Base-by-base conservation (phyloP, 2,888 invertebrate species). In the Cheilosia pagana region DNA sequence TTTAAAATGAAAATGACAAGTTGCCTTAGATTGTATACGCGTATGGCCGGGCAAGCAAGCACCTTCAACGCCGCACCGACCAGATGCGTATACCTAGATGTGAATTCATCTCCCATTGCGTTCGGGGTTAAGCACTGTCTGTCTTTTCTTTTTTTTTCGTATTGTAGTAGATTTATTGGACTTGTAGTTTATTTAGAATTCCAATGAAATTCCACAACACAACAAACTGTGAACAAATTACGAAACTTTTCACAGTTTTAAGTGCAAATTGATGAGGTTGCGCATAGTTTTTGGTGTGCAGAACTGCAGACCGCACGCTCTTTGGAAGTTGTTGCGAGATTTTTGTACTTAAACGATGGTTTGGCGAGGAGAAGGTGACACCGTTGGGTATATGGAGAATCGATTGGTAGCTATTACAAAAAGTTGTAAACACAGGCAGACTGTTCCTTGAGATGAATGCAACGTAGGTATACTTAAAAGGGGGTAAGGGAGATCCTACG, bases 1-100 rank as follows among this genome's bases (percentile, higher is more conserved):
- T 74, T 83, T 67, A 63, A 78, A 74, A 74, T 63, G 79, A 83
- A 83, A 83, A 83, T 79, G 83, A 83, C 83, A 83, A 83, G 83
- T 83, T 83, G 70, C 68, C 78, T 45, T 62, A 77, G 77, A 83
- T 53, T 63, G 63, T 43, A 28, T n/a, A n/a, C n/a, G n/a, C 60
- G 28, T 62, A 53, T n/a, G 16, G 21, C 23, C 28, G 7, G 12
- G 23, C 23, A 4, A 8, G 14, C 48, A 16, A 21, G 63, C n/a
- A 67, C 63, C 52, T 60, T 60, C 62, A 41, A 50, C 31, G 41
- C 63, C 41, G n/a, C n/a, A 41, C 8, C 16, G 10, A 43, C 39
- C 35, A 63, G 74, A 79, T 74, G 74, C 65, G 53, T 21, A 8
- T n/a, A n/a, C n/a, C n/a, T 79, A 74, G 55, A 63, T 71, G 39